Evolutionary conservation across 2,113 vertebrate species (phyloP).

Genomic region (Corythornis madagascariensis): DNA sequence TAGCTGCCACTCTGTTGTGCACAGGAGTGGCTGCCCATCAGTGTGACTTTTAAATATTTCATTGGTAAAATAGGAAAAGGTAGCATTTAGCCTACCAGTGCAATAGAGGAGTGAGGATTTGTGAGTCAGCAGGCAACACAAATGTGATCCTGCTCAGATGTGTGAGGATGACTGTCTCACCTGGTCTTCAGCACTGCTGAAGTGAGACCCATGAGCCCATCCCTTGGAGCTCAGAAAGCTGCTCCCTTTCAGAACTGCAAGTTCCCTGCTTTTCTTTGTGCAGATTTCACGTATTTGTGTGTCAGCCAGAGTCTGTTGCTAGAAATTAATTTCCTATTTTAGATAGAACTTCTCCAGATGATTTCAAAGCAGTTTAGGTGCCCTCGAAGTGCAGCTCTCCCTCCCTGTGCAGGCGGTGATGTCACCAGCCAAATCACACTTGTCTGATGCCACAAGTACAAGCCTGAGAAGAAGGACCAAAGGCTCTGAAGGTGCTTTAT

Average conservation of each 20-base stretch:
- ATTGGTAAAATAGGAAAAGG: neutral
- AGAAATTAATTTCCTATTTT: neutral
- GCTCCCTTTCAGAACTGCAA: neutral
- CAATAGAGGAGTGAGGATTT: neutral
- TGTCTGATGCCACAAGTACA: rapidly evolving
- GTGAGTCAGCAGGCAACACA: neutral
- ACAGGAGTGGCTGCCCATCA: neutral
- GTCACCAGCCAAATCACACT: rapidly evolving
- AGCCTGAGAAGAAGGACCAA: neutral
- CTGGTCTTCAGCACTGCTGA: rapidly evolving
- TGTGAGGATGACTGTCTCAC: neutral
- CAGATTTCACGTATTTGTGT: neutral
- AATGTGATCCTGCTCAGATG: neutral
- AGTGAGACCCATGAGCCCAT: neutral
- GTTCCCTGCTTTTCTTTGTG: neutral
- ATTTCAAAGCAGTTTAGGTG: neutral
- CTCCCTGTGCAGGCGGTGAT: rapidly evolving
- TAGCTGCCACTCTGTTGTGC: neutral
- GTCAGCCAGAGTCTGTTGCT: neutral
- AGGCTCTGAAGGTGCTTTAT: neutral
- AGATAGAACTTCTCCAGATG: neutral
- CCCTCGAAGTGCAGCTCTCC: neutral
- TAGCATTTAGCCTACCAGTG: neutral
- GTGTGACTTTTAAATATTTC: neutral
- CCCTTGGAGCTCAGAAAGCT: neutral